A percentile compares a stretch with the other conserved stretches of the same genome.
Evolutionary conservation across 2,888 invertebrate species (phyloP).

Genomic region (Lobophora halterata): DNA sequence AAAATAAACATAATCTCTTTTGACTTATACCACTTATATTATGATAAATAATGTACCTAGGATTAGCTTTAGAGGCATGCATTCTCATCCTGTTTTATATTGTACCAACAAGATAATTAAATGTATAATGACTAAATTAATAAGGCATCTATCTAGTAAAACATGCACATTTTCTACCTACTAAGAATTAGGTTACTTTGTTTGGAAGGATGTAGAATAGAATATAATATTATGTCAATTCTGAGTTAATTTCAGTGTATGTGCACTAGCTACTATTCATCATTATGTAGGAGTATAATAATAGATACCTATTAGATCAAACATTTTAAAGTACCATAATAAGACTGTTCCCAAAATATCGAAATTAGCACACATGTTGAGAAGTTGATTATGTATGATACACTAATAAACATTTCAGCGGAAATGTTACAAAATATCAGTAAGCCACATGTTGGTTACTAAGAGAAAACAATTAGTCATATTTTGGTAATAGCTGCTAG

Average conservation of each 20-base stretch:
- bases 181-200: background rate
- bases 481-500: no score
- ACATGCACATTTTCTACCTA: background rate
- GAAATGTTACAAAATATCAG: slow-evolving; percentile 4
- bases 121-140: background rate
- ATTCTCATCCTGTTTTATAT: slow-evolving; percentile 16
- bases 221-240: no score
- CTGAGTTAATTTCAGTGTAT: no score
- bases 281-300: no score
- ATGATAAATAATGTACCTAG: slow-evolving; percentile 9
- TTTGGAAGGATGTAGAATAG: no score
- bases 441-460: slow-evolving; percentile 14
- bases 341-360: slow-evolving; percentile 2
- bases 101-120: slow-evolving; percentile 7
- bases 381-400: slow-evolving; percentile 1
- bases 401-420: slow-evolving; percentile 3
- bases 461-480: slow-evolving; percentile 7
- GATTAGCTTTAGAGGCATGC: slow-evolving; percentile 10
- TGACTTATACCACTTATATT: slow-evolving; percentile 8
- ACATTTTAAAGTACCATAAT: no score
- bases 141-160: background rate
- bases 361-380: slow-evolving; percentile 9
- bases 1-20: no score
- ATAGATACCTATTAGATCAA: no score
- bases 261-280: no score